Evolutionary conservation across 2,113 vertebrate species (phyloP).

Genomic region (Hiodon tergisus): DNA sequence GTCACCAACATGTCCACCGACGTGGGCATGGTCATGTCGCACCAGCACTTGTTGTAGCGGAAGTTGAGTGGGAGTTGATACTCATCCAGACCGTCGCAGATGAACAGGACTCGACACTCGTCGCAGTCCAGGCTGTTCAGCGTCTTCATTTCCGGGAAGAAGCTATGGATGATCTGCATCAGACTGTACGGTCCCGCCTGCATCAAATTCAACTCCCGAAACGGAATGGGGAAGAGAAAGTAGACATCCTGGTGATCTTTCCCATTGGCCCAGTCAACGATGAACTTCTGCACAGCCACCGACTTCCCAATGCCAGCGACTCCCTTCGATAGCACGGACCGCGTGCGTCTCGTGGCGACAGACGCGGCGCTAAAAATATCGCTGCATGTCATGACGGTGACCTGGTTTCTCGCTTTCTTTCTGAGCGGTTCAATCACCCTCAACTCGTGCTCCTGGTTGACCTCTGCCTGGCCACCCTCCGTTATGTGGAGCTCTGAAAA

Average conservation of each 20-base stretch:
- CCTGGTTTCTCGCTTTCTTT: constrained; percentile 21
- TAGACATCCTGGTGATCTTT: constrained; percentile 41
- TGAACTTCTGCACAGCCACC: constrained; percentile 34
- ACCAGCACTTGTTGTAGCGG: constrained; percentile 28
- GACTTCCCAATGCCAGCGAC: constrained; percentile 16
- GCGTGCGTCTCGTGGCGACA: background rate
- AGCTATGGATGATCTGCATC: constrained; percentile 40
- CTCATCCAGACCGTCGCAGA: constrained; percentile 62
- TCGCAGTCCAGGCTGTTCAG: constrained; percentile 40
- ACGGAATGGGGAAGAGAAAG: constrained; percentile 54
- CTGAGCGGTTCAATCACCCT: constrained; percentile 42
- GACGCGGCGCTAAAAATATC: constrained; percentile 37
- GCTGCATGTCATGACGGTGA: constrained; percentile 1
- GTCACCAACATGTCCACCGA: constrained; percentile 41
- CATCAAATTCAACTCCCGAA: constrained; percentile 50
- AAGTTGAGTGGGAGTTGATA: constrained; percentile 42
- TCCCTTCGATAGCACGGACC: constrained; percentile 7
- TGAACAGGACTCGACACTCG: constrained; percentile 47
- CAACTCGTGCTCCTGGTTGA: constrained; percentile 61
- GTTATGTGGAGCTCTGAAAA: constrained; percentile 46
- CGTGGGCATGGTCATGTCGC: constrained; percentile 8
- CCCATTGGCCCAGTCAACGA: constrained; percentile 55
- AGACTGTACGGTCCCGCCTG: constrained; percentile 33
- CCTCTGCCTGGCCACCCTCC: constrained; percentile 36
- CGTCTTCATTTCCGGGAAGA: constrained; percentile 52